Evolutionary conservation across 1,140 invertebrate genomes (phyloP), one percentile per base, ranked within the genome.

Genomic region (Nixonia krombeini): DNA sequence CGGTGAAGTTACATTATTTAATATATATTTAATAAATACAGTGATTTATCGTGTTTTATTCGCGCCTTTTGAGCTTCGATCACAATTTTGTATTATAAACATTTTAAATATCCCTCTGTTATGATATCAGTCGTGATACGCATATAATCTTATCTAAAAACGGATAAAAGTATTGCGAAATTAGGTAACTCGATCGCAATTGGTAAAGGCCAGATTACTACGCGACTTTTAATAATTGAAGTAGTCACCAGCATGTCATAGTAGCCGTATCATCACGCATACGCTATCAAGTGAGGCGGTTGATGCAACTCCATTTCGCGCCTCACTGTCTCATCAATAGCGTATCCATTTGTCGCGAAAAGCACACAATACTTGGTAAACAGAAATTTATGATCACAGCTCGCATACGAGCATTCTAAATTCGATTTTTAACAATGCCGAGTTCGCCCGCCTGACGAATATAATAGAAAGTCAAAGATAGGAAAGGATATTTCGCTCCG

Each of bases 221-320:
- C 79, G 79, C 80, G 75, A 78, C 78, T 76, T 76, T 79, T 66
- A 71, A 76, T 76, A 80, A 80, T 80, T 76, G 64, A 59, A 52
- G 63, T 38, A 52, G 74, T 78, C 67, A 78, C 73, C 51, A 56
- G 55, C 61, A 38, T 40, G 42, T 66, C 41, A 63, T 69, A 56
- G 41, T 17, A 56, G 45, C 37, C 41, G 40, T 45, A 50, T 73
- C 49, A 49, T 38, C 33, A 44, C 66, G 52, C n/a, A n/a, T n/a
- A n/a, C n/a, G n/a, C n/a, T n/a, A n/a, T n/a, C n/a, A n/a, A n/a
- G n/a, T n/a, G n/a, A n/a, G n/a, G n/a, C n/a, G n/a, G n/a, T n/a
- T n/a, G n/a, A n/a, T n/a, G n/a, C n/a, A n/a, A n/a, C n/a, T n/a
- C n/a, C n/a, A n/a, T n/a, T n/a, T 23, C 29, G 40, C 28, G 33